A percentile compares a stretch with the other conserved stretches of the same genome.
These are phyloP conservation scores for Apotomis capreana DNA, from an alignment of 2,888 invertebrate genomes.

Conservation along the genomic window DNA sequence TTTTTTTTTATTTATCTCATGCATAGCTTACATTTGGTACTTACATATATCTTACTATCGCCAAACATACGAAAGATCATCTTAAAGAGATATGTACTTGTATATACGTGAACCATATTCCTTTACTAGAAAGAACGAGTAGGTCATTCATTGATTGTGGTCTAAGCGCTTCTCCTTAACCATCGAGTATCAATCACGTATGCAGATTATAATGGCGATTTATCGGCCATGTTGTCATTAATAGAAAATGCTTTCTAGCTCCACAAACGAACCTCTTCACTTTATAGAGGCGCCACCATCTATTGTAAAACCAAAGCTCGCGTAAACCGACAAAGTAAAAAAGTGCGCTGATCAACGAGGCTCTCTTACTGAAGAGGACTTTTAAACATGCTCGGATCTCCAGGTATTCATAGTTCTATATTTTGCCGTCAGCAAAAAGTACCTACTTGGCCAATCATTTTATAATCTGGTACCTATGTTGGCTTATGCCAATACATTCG, in stretches of 20 bases:
- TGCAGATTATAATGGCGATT: conserved; percentile 58
- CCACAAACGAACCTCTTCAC: conserved; percentile 16
- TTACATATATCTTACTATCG: too few species aligned
- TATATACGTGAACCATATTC: too few species aligned
- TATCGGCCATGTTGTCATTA: conserved; percentile 59
- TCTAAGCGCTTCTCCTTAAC: conserved; percentile 47
- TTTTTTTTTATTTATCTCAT: too few species aligned
- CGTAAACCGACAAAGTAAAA: background rate
- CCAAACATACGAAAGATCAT: too few species aligned
- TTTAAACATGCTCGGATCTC: background rate
- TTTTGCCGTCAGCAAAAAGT: conserved; percentile 1
- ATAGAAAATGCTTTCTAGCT: conserved; percentile 56
- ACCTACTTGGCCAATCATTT: conserved; percentile 4
- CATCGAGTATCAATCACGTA: conserved; percentile 52
- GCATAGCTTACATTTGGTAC: too few species aligned
- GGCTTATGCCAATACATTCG: conserved; percentile 27
- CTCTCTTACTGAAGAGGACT: background rate
- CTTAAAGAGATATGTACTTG: too few species aligned
- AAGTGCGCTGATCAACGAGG: background rate
- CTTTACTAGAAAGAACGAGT: too few species aligned
- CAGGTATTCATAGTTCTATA: background rate
- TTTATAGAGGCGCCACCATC: conserved; percentile 21
- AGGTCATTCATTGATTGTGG: background rate
- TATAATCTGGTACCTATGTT: conserved; percentile 35
- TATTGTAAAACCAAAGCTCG: conserved; percentile 5